Evolutionary conservation across 92 coral and sea anemone species (phyloP), one percentile per base, ranked within the genome.

Genomic region (Siderastrea siderea): DNA sequence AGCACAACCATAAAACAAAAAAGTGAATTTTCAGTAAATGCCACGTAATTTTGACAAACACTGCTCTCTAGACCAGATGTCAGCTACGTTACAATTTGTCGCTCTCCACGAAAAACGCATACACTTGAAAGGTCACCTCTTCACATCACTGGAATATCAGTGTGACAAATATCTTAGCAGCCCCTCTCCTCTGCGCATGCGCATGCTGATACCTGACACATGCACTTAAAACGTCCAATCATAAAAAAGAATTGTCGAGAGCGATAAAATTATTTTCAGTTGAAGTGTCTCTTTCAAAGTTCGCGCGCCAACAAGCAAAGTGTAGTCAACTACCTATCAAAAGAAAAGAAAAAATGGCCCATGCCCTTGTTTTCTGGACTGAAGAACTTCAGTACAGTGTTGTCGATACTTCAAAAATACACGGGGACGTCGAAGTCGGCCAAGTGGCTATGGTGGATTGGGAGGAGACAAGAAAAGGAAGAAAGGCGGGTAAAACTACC

Each of bases 391-490:
- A 11, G 16, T 61, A 61, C 16, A 61, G 66, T 19, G 66, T 61
- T 19, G 66, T 60, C 3, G 0, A 12, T 0, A 0, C 66, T 60
- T 60, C 66, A 19, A 15, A 61, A 61, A 19, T 61, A 61, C 66
- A 61, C 44, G 5, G 43, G 0, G 5, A 48, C 78, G 54, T 75
- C 44, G 2, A 53, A 79, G 80, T 26, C 38, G 89, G 89, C 57
- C 76, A 48, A 63, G 68, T 60, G 11, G 13, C 71, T 19, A 84
- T 78, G 72, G 89, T 89, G 51, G 92, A 84, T 48, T 89, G 92
- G 84, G 81, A 86, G 71, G 90, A 86, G 60, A 55, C 69, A 12
- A 86, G 67, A 55, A 86, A 77, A 67, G 90, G 90, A 47, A 77
- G 53, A 48, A 86, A 86, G 84, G 17, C 90, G 57, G 90, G 45